Evolutionary conservation across 2,113 vertebrate species (phyloP).

Genomic region (Bambusicola thoracicus): DNA sequence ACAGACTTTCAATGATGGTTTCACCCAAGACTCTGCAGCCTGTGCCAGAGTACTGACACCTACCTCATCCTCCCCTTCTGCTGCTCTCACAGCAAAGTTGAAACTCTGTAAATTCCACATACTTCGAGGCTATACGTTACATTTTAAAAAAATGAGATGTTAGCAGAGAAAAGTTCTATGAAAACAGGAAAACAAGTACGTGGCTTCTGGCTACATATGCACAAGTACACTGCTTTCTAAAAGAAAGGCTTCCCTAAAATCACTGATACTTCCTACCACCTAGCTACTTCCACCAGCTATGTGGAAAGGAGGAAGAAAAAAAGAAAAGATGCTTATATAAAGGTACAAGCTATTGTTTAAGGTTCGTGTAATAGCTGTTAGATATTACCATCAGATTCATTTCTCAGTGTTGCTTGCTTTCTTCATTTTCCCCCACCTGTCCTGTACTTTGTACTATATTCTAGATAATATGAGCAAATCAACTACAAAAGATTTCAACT

Average conservation of each 20-base stretch:
- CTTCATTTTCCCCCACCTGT: not conserved
- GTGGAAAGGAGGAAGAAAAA: not conserved
- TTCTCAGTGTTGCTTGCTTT: not conserved
- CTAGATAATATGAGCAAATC: not conserved
- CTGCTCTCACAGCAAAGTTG: not conserved
- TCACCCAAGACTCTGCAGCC: not conserved
- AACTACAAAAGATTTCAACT: not conserved
- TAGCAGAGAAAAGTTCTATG: not conserved
- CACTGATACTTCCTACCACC: not conserved
- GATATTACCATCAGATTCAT: not conserved
- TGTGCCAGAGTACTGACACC: not conserved
- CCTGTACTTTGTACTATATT: not conserved
- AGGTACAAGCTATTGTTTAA: not conserved
- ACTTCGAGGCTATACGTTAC: not conserved
- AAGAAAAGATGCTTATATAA: not conserved
- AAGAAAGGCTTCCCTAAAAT: not conserved
- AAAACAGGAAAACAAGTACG: not conserved
- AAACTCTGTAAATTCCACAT: not conserved
- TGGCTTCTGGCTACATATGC: not conserved
- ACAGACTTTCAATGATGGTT: fast-evolving
- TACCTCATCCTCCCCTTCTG: not conserved
- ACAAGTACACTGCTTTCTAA: not conserved
- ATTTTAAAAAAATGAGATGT: not conserved
- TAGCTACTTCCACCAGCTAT: not conserved
- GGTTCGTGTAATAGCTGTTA: not conserved